These are phyloP conservation scores for Calosoma granatense DNA, from an alignment of 1,140 invertebrate species.

Conservation along the genomic window DNA sequence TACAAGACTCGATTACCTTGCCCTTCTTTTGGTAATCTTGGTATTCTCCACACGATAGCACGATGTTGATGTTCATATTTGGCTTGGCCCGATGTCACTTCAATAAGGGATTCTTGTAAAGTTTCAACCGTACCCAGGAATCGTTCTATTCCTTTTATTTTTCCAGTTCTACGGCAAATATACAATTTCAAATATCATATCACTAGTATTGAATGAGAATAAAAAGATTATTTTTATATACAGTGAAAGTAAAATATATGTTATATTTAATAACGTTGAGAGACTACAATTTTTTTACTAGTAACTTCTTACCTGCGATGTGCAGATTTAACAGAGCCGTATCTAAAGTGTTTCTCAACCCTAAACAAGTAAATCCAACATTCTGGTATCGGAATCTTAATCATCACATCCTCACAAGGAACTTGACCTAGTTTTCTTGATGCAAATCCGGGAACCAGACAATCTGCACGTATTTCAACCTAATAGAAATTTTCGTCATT, in stretches of 20 bases:
- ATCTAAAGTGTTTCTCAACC: conserved; percentile 96
- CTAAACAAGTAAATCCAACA: conserved; percentile 99
- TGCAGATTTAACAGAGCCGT: conserved; percentile 97
- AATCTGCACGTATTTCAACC: conserved; percentile 88
- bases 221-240: too few species aligned
- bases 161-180: conserved; percentile 60
- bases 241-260: too few species aligned
- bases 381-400: conserved; percentile 96
- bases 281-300: too few species aligned
- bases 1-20: conserved; percentile 60
- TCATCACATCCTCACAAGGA: conserved; percentile 94
- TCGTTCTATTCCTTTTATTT: conserved; percentile 88
- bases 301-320: conserved; percentile 57
- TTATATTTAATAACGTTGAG: too few species aligned
- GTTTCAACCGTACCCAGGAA: conserved; percentile 88
- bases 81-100: conserved; percentile 94
- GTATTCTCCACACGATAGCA: conserved; percentile 96
- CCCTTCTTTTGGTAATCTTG: conserved; percentile 89
- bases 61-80: conserved; percentile 99
- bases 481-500: conserved; percentile 28
- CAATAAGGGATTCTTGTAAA: conserved; percentile 87
- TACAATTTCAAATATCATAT: neutral
- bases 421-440: conserved; percentile 90
- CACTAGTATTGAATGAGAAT: conserved; percentile 3
- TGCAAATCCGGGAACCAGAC: conserved; percentile 91